Conservation (phyloP, 92 coral and sea anemone species). For the Muricea muricata region DNA sequence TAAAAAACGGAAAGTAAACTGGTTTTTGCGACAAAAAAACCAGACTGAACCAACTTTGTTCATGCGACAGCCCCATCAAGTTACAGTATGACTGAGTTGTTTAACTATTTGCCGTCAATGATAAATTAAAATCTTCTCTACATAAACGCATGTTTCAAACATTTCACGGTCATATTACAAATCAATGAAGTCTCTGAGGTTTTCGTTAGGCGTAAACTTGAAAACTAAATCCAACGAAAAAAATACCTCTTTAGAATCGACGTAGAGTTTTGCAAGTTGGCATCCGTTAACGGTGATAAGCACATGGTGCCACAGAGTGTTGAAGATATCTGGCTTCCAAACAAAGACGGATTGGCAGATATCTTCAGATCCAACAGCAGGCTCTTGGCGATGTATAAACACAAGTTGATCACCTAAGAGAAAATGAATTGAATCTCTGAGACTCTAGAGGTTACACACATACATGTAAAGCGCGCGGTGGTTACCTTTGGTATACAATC, state of each 20-base stretch:
- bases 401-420: conserved; percentile 58
- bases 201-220: no score
- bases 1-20: not conserved
- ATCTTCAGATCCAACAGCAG: conserved; percentile 76
- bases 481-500: conserved; percentile 63
- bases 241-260: conserved; percentile 19
- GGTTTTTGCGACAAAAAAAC: no score
- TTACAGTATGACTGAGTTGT: no score
- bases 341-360: conserved; percentile 76
- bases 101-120: no score
- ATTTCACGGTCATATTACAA: no score
- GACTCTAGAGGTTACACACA: no score
- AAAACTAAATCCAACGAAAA: not conserved
- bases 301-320: conserved; percentile 89
- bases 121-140: no score
- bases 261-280: conserved; percentile 33
- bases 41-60: not conserved
- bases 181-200: no score
- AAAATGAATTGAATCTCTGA: no score
- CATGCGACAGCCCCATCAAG: not conserved
- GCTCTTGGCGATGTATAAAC: conserved; percentile 83
- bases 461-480: no score
- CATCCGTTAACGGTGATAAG: conserved; percentile 75
- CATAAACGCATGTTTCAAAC: no score
- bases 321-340: conserved; percentile 79